These are phyloP conservation scores for Loxodonta africana DNA, from an alignment of 2,113 vertebrate genomes.

Conservation along the genomic window DNA sequence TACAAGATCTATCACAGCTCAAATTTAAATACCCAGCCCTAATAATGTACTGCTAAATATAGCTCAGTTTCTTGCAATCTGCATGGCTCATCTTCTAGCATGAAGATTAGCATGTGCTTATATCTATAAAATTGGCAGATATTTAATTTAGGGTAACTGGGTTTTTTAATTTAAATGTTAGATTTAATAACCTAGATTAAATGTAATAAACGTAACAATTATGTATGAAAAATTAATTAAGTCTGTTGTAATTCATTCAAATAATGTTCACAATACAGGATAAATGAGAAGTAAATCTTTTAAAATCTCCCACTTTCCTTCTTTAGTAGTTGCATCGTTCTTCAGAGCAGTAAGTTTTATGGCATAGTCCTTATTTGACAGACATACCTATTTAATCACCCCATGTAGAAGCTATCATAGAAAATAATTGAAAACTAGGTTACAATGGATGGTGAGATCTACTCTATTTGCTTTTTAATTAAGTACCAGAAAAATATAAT, in stretches of 20 bases:
- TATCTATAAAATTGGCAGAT: conserved; percentile 81
- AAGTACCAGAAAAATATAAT: conserved; percentile 45
- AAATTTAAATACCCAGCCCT: conserved; percentile 66
- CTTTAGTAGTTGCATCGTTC: conserved; percentile 53
- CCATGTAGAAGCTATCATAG: conserved; percentile 30
- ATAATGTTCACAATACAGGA: conserved; percentile 67
- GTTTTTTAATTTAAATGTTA: conserved; percentile 79
- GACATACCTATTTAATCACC: conserved; percentile 7
- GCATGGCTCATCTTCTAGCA: conserved; percentile 74
- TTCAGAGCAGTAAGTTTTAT: conserved; percentile 57
- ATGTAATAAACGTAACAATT: conserved; percentile 78
- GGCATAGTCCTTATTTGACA: conserved; percentile 47
- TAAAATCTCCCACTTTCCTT: conserved; percentile 58
- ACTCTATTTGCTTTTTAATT: conserved; percentile 7
- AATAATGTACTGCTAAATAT: conserved; percentile 79
- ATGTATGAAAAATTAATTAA: conserved; percentile 79
- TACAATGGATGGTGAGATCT: conserved; percentile 10
- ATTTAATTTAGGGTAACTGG: conserved; percentile 80
- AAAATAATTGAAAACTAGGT: conserved; percentile 54
- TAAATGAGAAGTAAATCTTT: conserved; percentile 71
- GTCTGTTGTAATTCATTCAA: conserved; percentile 78
- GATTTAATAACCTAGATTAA: conserved; percentile 82
- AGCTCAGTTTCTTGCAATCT: conserved; percentile 70
- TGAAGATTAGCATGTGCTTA: conserved; percentile 79
- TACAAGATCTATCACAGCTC: conserved; percentile 54